phyloP scores from a whole-genome alignment of 2,888 invertebrate species.

The Melikaiella ostensackeni region DNA sequence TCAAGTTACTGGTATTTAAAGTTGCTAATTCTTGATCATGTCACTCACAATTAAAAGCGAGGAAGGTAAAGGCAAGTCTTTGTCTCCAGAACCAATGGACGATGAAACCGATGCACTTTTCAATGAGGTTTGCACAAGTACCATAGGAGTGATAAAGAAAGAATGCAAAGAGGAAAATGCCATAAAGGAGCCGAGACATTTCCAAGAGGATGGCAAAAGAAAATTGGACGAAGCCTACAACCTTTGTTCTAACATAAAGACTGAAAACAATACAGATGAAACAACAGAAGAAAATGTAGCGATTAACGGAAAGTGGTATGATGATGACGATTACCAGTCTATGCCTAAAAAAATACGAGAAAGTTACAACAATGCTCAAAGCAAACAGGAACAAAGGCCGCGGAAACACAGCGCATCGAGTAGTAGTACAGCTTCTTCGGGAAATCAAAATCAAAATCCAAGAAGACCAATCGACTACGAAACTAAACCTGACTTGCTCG shows the following conservation, averaged over 20 bases:
- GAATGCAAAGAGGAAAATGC: background rate
- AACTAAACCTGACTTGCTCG: constrained; percentile 84
- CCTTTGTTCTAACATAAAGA: background rate
- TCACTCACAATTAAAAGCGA: background rate
- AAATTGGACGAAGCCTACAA: constrained; percentile 11
- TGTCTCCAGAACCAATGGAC: constrained; percentile 38
- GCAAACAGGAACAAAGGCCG: constrained; percentile 59
- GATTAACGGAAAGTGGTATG: background rate
- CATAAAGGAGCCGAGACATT: background rate
- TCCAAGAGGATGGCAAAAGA: constrained; percentile 13
- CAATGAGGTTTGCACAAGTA: constrained; percentile 48
- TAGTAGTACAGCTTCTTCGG: constrained; percentile 68
- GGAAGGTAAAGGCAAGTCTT: background rate
- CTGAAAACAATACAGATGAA: background rate
- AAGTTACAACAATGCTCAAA: constrained; percentile 15
- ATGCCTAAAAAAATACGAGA: constrained; percentile 27
- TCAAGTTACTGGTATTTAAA: background rate
- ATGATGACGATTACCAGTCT: constrained; percentile 16
- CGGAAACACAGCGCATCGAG: constrained; percentile 71
- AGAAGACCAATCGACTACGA: constrained; percentile 79
- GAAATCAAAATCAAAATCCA: constrained; percentile 45
- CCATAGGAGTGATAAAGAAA: background rate
- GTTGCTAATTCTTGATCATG: constrained; percentile 1
- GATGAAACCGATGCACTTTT: constrained; percentile 55
- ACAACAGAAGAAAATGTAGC: constrained; percentile 4